A percentile compares a stretch with the other conserved stretches of the same genome.
Conservation (phyloP, 2,888 invertebrate genomes). For the Drosophila setosimentum region DNA sequence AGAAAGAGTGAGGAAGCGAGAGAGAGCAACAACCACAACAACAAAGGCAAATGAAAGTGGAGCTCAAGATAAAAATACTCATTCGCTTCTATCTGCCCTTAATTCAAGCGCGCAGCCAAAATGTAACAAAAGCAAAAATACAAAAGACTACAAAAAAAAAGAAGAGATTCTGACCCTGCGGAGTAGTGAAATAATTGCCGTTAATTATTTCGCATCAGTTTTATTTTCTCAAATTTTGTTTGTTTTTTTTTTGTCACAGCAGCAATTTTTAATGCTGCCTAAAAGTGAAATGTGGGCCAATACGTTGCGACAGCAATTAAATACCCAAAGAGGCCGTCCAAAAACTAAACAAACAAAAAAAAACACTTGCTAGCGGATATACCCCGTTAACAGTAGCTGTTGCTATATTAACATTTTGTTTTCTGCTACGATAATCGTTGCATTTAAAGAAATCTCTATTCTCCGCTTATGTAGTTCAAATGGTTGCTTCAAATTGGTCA, state of each 20-base stretch:
- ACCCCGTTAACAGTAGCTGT: constrained; percentile 5
- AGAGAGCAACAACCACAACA: neutral
- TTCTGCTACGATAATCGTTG: neutral
- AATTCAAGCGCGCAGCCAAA: constrained; percentile 35
- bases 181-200: constrained; percentile 33
- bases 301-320: constrained; percentile 15
- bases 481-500: constrained; percentile 14
- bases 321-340: neutral
- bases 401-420: neutral
- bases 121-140: constrained; percentile 20
- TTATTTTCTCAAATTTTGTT: constrained; percentile 1
- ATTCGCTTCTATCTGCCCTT: constrained; percentile 38
- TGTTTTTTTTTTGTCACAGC: constrained; percentile 1
- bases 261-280: constrained; percentile 26
- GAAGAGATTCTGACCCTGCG: constrained; percentile 17
- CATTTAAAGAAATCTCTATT: neutral
- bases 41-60: constrained; percentile 40
- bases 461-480: neutral
- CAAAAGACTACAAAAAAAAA: constrained; percentile 7
- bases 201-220: constrained; percentile 42
- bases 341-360: neutral
- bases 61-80: constrained; percentile 17
- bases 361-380: neutral
- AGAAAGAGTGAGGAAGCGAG: neutral
- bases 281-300: constrained; percentile 53